Evolutionary conservation across 2,113 vertebrate genomes (phyloP), one percentile per base, ranked within the genome.

Genomic region (Donacobius atricapilla): DNA sequence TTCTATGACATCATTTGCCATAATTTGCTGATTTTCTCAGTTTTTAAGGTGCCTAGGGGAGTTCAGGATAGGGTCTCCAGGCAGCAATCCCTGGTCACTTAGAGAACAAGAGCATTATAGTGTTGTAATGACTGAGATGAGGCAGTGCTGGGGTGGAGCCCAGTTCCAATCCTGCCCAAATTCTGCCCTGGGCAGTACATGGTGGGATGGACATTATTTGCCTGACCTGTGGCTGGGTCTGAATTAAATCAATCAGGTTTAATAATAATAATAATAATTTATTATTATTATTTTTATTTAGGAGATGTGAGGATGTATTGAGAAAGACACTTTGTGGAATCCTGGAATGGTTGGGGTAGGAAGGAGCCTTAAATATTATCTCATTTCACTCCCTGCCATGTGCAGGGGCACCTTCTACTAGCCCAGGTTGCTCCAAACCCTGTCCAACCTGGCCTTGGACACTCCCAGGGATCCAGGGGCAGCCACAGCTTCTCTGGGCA

Each of bases 391-490:
- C 21, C 23, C 10, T 66, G 11, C 24, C n/a, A 7, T 1, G 24
- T 45, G 6, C 21, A 76, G 17, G n/a, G 54, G 47, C 54, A 54
- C 1, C 10, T 90, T 7, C 12, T 24, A 40, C 15, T 16, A 1
- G 0, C 9, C 30, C 47, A 61, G 17, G 12, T 0, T 27, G 15
- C 25, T 90, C 47, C 21, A 47, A 54, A 8, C 17, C 39, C 24
- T 0, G 0, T 68, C 30, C 61, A 61, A 0, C 21, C 63, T 35
- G 35, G 30, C 15, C 35, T 6, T 19, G 40, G 4, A 13, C 71
- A 69, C 22, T 35, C 5, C 8, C 56, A 77, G 71, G 8, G 40
- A 42, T 56, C 23, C 58, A 23, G 47, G 11, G 15, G 17, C 79
- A 69, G 16, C 61, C 53, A 53, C 45, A 68, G 14, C 30, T 61